Conservation (phyloP, 2,888 invertebrate species). For the Cancer borealis region DNA sequence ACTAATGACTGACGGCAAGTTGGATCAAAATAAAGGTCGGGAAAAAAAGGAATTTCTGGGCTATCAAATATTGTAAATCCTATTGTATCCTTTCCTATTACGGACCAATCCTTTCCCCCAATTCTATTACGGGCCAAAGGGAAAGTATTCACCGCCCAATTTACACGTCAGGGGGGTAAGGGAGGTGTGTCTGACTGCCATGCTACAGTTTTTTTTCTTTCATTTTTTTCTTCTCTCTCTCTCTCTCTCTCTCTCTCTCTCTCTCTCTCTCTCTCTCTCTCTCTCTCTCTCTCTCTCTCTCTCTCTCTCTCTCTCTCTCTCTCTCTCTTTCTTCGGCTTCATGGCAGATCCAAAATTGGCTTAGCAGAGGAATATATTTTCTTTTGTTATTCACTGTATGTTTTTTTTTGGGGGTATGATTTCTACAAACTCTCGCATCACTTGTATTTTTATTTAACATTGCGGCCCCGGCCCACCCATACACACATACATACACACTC, state of each 20-base stretch:
- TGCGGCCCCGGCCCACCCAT: too few species aligned
- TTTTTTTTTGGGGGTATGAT: neutral
- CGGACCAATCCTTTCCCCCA: conserved; percentile 49
- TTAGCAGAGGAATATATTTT: neutral
- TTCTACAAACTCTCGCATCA: neutral
- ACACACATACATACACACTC: too few species aligned
- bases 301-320: neutral
- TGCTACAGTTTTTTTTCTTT: neutral
- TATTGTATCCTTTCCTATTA: conserved; percentile 56
- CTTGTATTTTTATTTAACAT: too few species aligned
- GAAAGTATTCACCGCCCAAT: conserved; percentile 53
- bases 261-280: neutral
- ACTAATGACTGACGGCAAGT: neutral
- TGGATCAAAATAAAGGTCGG: neutral
- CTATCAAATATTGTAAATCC: conserved; percentile 52
- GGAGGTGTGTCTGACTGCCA: neutral
- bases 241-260: neutral
- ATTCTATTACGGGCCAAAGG: conserved; percentile 56
- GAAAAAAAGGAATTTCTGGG: neutral
- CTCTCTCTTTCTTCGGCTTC: neutral
- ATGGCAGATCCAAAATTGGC: neutral
- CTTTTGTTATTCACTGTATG: neutral
- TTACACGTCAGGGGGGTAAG: conserved; percentile 36
- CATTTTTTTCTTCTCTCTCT: neutral
- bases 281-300: conserved; percentile 23